Percentiles rank a stretch among this genome's conserved stretches.
These are phyloP conservation scores for Isurus oxyrinchus DNA, from an alignment of 2,113 vertebrate species.

Conservation along the genomic window DNA sequence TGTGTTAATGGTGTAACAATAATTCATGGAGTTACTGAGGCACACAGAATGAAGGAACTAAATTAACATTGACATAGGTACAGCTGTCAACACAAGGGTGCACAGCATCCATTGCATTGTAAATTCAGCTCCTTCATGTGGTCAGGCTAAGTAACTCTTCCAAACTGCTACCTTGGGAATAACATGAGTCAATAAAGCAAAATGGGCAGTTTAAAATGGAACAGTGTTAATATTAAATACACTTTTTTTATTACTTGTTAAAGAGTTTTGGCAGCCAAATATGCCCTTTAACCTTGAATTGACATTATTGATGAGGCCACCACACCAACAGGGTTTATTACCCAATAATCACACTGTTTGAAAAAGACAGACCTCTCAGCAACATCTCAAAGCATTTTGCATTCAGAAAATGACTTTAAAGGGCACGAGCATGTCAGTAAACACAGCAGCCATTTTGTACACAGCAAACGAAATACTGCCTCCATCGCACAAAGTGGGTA, in stretches of 20 bases:
- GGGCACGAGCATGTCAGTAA: not conserved
- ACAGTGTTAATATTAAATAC: not conserved
- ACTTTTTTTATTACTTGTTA: constrained; percentile 23
- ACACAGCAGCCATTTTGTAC: not conserved
- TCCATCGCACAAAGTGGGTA: not conserved
- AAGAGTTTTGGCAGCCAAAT: constrained; percentile 11
- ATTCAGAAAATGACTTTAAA: not conserved
- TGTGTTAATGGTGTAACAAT: not conserved
- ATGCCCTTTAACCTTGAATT: constrained; percentile 3
- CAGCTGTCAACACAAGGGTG: constrained; percentile 1
- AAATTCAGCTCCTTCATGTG: not conserved
- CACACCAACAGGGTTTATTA: not conserved
- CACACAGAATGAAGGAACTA: not conserved
- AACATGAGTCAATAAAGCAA: constrained; percentile 22
- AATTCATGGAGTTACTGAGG: not conserved
- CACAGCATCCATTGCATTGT: not conserved
- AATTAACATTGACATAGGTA: not conserved
- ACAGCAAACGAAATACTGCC: not conserved
- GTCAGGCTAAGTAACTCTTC: constrained; percentile 17
- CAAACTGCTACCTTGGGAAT: constrained; percentile 21
- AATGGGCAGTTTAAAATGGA: constrained; percentile 17
- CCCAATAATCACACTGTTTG: not conserved
- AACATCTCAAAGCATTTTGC: not conserved
- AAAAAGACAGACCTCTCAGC: constrained; percentile 5
- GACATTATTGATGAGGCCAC: not conserved